Evolutionary conservation across 2,888 invertebrate genomes (phyloP).

Genomic region (Polyploca ridens): DNA sequence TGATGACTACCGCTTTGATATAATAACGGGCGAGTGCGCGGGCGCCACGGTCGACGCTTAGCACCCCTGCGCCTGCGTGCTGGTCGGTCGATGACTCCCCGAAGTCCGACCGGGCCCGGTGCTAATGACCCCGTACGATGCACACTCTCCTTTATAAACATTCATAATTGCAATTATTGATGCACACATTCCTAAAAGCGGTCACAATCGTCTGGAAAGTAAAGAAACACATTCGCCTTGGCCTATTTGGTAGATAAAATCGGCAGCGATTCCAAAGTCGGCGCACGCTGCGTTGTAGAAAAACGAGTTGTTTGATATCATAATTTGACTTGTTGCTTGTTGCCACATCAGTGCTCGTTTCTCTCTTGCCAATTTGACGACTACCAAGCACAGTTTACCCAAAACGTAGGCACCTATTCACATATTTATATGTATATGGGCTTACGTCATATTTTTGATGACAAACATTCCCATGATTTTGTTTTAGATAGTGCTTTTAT

Average conservation of each 20-base stretch:
- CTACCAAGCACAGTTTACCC: not conserved
- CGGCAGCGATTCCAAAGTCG: conserved; percentile 7
- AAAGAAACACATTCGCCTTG: conserved; percentile 5
- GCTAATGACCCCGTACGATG: conserved; percentile 66
- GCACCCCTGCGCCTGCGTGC: conserved; percentile 56
- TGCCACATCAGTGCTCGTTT: conserved; percentile 5
- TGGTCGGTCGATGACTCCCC: conserved; percentile 74
- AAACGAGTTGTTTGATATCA: conserved; percentile 2
- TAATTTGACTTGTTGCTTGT: conserved; percentile 10
- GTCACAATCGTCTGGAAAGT: conserved; percentile 1
- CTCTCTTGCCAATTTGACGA: not conserved
- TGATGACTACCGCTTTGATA: conserved; percentile 13
- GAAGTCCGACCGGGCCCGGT: conserved; percentile 48
- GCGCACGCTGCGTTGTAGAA: not conserved
- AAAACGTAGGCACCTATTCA: not conserved
- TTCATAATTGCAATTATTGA: conserved; percentile 57
- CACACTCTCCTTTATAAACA: conserved; percentile 55
- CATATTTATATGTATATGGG: not conserved
- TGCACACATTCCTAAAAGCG: conserved; percentile 35
- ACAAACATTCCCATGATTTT: not conserved
- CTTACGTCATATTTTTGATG: not conserved
- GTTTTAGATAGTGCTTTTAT: too few species aligned
- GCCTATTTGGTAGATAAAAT: conserved; percentile 12
- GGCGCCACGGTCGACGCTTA: conserved; percentile 42
- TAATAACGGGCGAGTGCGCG: conserved; percentile 35